phyloP scores from a whole-genome alignment of 2,113 vertebrate genomes.

The Oryzias curvinotus region DNA sequence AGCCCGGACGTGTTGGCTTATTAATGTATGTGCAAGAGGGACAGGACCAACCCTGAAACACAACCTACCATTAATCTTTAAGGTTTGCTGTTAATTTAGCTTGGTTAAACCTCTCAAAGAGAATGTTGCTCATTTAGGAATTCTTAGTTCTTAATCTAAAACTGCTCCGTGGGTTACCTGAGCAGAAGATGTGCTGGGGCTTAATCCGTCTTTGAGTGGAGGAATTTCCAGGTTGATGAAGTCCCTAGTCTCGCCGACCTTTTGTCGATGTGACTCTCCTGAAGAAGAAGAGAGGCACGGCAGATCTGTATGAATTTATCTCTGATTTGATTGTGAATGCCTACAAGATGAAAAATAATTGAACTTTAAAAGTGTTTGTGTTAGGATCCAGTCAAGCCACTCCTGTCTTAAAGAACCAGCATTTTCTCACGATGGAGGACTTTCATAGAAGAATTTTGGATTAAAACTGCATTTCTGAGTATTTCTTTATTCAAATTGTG shows the following conservation, averaged over 20 bases:
- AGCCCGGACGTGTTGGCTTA: conserved; percentile 84
- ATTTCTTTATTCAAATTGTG: too few relatives aligned
- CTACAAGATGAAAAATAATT: too few relatives aligned
- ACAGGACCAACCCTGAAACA: conserved; percentile 82
- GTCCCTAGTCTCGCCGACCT: conserved; percentile 57
- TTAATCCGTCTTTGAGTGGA: conserved; percentile 60
- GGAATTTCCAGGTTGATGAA: conserved; percentile 67
- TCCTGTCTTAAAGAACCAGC: too few relatives aligned
- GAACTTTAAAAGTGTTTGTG: too few relatives aligned
- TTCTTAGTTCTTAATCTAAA: background rate
- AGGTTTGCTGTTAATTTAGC: background rate
- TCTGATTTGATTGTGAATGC: background rate
- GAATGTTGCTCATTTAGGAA: background rate
- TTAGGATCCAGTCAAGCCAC: too few relatives aligned
- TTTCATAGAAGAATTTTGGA: too few relatives aligned
- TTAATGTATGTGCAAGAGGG: conserved; percentile 92
- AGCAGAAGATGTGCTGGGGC: conserved; percentile 9
- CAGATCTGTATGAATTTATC: background rate
- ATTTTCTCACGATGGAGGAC: too few relatives aligned
- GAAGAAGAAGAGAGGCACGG: background rate
- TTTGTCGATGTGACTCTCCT: conserved; percentile 44
- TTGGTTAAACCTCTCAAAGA: background rate
- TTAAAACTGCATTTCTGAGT: too few relatives aligned
- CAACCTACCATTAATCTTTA: conserved; percentile 1
- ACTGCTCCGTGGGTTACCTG: conserved; percentile 47